Evolutionary conservation across 2,113 vertebrate species (phyloP).

Genomic region (Corvus moneduloides): DNA sequence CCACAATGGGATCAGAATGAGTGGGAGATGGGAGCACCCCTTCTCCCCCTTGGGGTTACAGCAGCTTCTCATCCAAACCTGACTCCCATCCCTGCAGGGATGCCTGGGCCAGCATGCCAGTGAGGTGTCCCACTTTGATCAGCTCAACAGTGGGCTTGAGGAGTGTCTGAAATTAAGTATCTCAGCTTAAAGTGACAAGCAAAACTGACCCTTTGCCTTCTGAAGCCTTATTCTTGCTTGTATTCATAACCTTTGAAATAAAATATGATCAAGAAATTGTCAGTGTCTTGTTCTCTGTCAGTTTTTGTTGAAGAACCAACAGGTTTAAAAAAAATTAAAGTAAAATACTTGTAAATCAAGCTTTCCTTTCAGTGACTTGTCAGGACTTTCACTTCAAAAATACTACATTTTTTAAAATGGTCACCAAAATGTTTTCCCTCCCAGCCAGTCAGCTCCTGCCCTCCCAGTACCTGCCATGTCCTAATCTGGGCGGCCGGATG

Average conservation of each 20-base stretch:
- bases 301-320: background rate
- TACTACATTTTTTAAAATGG: background rate
- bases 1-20: background rate
- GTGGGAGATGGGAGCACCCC: rapidly evolving
- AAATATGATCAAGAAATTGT: background rate
- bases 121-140: background rate
- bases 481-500: rapidly evolving
- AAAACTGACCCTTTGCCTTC: background rate
- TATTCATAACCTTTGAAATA: background rate
- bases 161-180: background rate
- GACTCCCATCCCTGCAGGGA: rapidly evolving
- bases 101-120: rapidly evolving
- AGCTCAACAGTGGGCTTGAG: background rate
- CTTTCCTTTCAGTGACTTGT: background rate
- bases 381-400: background rate
- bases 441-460: background rate
- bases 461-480: background rate
- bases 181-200: background rate
- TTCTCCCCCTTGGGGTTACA: background rate
- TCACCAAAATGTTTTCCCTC: background rate
- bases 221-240: background rate
- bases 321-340: background rate
- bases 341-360: background rate
- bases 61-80: background rate
- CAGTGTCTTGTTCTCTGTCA: background rate